Base-by-base conservation (phyloP, 2,797 vertebrate genomes). In the Coranthus polyacanthus region DNA sequence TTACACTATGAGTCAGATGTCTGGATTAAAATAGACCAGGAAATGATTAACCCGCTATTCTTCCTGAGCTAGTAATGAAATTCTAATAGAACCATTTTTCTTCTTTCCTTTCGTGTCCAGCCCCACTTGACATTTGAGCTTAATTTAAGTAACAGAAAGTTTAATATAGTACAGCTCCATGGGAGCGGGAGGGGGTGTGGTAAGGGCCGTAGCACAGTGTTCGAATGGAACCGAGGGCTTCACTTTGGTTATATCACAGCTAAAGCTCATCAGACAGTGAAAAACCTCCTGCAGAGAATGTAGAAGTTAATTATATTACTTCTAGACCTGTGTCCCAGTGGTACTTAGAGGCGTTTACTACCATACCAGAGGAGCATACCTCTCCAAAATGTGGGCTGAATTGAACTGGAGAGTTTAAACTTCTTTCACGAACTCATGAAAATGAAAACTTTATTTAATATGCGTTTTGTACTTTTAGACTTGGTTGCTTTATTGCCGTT, bases 61-160 rank as follows among this genome's bases (percentile, higher is more conserved):
- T 83, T 86, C 74, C 83, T 79, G 68, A 64, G 55, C 58, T 46
- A 38, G 60, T 84, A 84, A 84, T 84, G 72, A 84, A 81, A 79
- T 60, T 68, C 75, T 88, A 89, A 91, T 88, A 58, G 68, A 86
- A 55, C 75, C n/a, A 89, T 88, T 89, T 87, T 79, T 91, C 82
- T 84, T 62, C 55, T 75, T 50, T 70, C 46, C 43, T 66, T 76
- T 82, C 82, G 71, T 65, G 55, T 78, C 70, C 61, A 78, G 57
- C 44, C 53, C 49, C 72, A 74, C 71, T 74, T 88, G 80, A 90
- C 83, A 86, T 88, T 78, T 84, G 38, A 54, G 76, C 62, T 79
- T 86, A 80, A 90, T 90, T 79, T 75, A 79, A 88, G 76, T 65
- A 82, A 68, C 61, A 64, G 59, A 62, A 67, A 51, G 62, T 88